Percentiles rank a stretch among this genome's conserved stretches.
phyloP scores from a whole-genome alignment of 2,888 invertebrate species.

The Diadegma fenestrale region DNA sequence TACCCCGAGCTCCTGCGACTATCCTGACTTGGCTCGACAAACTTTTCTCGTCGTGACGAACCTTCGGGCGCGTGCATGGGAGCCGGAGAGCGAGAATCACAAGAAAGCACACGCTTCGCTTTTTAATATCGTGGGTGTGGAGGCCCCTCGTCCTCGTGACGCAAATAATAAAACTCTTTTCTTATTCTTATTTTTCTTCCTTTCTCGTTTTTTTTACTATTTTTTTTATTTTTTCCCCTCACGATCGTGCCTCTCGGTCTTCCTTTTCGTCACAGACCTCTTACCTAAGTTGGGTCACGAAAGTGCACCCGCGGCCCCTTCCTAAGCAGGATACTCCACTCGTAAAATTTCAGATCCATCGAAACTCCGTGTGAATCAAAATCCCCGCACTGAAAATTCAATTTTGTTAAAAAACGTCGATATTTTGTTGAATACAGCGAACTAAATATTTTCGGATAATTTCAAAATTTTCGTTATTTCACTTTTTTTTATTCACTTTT shows the following conservation, averaged over 20 bases:
- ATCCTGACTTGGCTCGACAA: slow-evolving; percentile 22
- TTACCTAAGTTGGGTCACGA: slow-evolving; percentile 7
- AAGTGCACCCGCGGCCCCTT: slow-evolving; percentile 1
- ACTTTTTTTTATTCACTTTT: too few species aligned
- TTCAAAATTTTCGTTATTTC: too few species aligned
- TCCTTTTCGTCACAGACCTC: neutral
- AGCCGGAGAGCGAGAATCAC: slow-evolving; percentile 39
- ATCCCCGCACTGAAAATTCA: too few species aligned
- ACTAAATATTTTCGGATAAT: too few species aligned
- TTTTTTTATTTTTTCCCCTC: neutral
- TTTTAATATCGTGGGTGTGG: slow-evolving; percentile 65
- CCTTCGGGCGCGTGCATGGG: slow-evolving; percentile 61
- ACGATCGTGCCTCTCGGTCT: slow-evolving; percentile 1
- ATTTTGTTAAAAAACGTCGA: too few species aligned
- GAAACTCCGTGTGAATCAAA: neutral
- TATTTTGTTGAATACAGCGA: too few species aligned
- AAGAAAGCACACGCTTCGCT: slow-evolving; percentile 51
- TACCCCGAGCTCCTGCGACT: slow-evolving; percentile 40
- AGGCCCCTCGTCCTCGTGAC: slow-evolving; percentile 43
- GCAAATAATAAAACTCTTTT: slow-evolving; percentile 36
- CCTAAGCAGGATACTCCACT: neutral
- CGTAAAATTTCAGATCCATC: slow-evolving; percentile 3
- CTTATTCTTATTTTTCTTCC: neutral
- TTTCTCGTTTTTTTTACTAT: neutral
- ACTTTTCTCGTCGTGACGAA: slow-evolving; percentile 61